A percentile compares a stretch with the other conserved stretches of the same genome.
These are phyloP conservation scores for Tinamus guttatus DNA, from an alignment of 2,113 vertebrate genomes.

Conservation along the genomic window DNA sequence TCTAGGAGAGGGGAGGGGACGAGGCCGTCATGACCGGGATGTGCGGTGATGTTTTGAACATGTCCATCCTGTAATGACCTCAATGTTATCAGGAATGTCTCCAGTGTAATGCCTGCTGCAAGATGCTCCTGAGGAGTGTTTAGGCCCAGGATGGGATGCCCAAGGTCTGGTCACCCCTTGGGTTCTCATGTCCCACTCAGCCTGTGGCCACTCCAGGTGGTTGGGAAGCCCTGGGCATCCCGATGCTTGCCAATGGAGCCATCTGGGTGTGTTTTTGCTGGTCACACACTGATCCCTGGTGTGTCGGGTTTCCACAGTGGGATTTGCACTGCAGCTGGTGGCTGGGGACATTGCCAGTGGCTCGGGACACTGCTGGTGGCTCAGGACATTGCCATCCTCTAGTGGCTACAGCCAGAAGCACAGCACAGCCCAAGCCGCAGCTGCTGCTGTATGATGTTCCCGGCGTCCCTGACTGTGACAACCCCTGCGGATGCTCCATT, in stretches of 20 bases:
- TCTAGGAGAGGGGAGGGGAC: no score
- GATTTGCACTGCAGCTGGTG: not conserved
- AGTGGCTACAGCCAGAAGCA: conserved; percentile 40
- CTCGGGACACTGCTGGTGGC: not conserved
- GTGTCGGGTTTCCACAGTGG: accelerated
- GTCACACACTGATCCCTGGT: accelerated
- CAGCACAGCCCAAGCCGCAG: not conserved
- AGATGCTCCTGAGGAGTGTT: not conserved
- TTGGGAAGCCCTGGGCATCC: not conserved
- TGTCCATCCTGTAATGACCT: not conserved
- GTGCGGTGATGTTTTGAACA: not conserved
- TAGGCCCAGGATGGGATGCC: no score
- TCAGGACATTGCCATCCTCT: conserved; percentile 58
- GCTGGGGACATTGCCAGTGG: conserved; percentile 45
- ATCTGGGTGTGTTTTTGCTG: not conserved
- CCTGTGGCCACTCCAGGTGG: not conserved
- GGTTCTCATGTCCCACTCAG: not conserved
- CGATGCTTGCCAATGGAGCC: not conserved
- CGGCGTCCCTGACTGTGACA: accelerated
- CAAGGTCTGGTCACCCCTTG: not conserved
- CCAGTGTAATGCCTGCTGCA: not conserved
- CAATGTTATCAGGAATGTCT: not conserved
- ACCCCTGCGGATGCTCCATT: not conserved
- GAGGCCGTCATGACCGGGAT: no score
- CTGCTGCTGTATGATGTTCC: accelerated